A percentile compares a stretch with the other conserved stretches of the same genome.
Conservation (phyloP, 2,888 invertebrate species). For the Oligia fasciuncula region DNA sequence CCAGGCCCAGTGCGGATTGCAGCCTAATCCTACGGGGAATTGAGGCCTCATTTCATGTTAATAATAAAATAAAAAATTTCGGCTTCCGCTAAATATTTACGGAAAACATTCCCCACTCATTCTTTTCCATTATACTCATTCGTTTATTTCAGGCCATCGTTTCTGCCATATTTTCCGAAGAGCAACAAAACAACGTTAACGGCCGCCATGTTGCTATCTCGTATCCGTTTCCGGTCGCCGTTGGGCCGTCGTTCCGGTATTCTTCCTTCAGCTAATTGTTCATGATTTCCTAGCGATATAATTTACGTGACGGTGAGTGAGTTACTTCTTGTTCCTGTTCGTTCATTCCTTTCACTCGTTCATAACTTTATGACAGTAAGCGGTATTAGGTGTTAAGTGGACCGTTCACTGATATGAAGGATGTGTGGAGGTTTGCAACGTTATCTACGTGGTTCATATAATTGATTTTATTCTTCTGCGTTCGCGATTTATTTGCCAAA, state of each 20-base stretch:
- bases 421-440: not conserved
- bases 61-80: not conserved
- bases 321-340: constrained; percentile 45
- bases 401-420: not conserved
- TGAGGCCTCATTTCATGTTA: not conserved
- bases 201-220: constrained; percentile 71
- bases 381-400: not conserved
- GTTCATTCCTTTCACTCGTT: constrained; percentile 47
- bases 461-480: too few species aligned
- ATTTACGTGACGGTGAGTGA: constrained; percentile 52
- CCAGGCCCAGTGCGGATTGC: too few species aligned
- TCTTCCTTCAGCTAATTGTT: constrained; percentile 68
- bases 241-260: constrained; percentile 67
- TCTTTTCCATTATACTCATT: not conserved
- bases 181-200: constrained; percentile 48
- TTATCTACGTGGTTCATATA: not conserved
- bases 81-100: not conserved
- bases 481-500: too few species aligned
- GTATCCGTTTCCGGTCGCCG: constrained; percentile 71
- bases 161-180: constrained; percentile 50
- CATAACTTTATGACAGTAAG: constrained; percentile 21
- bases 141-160: constrained; percentile 14
- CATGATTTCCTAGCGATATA: constrained; percentile 62
- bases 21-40: too few species aligned
- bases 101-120: not conserved